A percentile compares a stretch with the other conserved stretches of the same genome.
Conservation (phyloP, 2,888 invertebrate genomes). For the Strigamia crassipes region DNA sequence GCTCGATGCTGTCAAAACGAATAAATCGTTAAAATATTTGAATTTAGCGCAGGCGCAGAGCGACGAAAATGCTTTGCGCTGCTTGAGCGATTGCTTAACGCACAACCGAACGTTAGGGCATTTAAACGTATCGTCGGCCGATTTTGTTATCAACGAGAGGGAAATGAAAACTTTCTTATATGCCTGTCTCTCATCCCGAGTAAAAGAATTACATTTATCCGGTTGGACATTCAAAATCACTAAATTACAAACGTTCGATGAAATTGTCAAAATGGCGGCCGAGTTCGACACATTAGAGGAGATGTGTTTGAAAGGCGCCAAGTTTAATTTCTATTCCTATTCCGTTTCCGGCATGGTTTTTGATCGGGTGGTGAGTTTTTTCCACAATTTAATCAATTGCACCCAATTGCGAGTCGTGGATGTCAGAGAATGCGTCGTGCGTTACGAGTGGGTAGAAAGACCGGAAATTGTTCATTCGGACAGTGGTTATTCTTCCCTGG, state of each 20-base stretch:
- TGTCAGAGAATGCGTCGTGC: background rate
- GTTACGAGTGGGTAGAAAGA: background rate
- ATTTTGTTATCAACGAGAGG: background rate
- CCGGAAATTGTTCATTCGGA: background rate
- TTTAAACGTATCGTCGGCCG: background rate
- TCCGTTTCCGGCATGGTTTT: background rate
- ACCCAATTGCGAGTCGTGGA: background rate
- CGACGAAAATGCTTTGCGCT: background rate
- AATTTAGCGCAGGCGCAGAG: background rate
- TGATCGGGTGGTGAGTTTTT: background rate
- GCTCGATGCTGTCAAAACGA: background rate
- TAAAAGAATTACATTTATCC: slow-evolving; percentile 11
- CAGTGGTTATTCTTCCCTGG: background rate
- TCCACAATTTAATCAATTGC: background rate
- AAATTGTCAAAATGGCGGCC: background rate
- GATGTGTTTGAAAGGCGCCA: background rate
- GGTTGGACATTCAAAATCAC: background rate
- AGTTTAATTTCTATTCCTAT: background rate
- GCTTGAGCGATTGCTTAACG: background rate
- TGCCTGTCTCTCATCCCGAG: background rate
- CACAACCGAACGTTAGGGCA: background rate
- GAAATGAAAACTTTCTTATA: background rate
- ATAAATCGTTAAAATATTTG: background rate
- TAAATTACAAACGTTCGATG: background rate
- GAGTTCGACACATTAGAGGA: background rate